Evolutionary conservation across 2,888 invertebrate species (phyloP), one percentile per base, ranked within the genome.

Genomic region (Choreutis nemorana): DNA sequence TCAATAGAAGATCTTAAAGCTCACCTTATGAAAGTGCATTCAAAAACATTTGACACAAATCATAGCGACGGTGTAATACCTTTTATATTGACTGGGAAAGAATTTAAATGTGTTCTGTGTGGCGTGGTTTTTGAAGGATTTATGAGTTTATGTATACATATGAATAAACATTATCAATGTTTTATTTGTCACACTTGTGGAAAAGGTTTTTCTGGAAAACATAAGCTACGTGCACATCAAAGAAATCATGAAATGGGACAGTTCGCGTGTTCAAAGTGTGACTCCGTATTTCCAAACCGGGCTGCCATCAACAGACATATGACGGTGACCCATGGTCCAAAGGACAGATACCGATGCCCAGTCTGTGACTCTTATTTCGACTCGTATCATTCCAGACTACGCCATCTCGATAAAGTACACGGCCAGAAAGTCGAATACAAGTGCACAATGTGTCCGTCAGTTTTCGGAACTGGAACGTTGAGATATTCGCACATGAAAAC

Each of bases 181-280:
- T 68, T 53, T 33, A 60, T 79, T 4, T 81, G 81, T 31, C 50
- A 63, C 15, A 54, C 55, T 2, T 81, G 81, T 33, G 81, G 80
- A 0, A 80, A 79, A 41, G 68, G 65, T 2, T 81, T 62, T 41
- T 63, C 72, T 1, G 59, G 58, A 9, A 55, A 55, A n/a, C 58
- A 68, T 4, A 71, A 72, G 23, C 51, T 78, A 15, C 52, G 62
- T 23, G 53, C 70, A 10, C 81, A 81, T 33, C 51, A 61, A 18
- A 48, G 44, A 9, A 45, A 49, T 27, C 81, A 81, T 34, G 55
- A 66, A 23, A 45, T 51, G 2, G 63, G 71, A 1, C 50, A 61
- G 13, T 73, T 66, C 31, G 41, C 50, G 5, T 81, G 81, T 39
- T 33, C 63, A 0, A 65, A 71, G 34, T 81, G 81, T 40, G 57